Conservation (phyloP, 37 sponge, comb jelly and placozoan species). For the Corticium candelabrum region DNA sequence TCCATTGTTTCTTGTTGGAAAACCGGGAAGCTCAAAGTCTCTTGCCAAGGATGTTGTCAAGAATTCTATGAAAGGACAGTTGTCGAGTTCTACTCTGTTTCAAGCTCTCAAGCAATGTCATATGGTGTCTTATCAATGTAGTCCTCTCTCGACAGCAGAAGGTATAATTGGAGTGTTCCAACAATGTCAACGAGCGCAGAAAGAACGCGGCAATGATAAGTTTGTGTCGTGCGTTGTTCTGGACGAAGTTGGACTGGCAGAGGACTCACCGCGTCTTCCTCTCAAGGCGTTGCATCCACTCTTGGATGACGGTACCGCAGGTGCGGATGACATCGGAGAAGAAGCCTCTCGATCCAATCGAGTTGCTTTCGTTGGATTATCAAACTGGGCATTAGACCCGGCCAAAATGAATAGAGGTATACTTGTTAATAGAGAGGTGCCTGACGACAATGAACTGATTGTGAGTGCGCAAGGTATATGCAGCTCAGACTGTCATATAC, state of each 20-base stretch:
- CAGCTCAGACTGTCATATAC: not conserved
- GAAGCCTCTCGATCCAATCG: constrained; percentile 24
- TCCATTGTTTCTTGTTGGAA: constrained; percentile 93
- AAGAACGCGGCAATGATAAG: constrained; percentile 30
- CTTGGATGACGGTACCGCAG: constrained; percentile 83
- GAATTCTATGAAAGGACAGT: constrained; percentile 67
- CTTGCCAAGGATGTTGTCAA: constrained; percentile 76
- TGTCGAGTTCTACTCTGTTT: constrained; percentile 40
- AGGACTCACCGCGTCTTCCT: constrained; percentile 85
- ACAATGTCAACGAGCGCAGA: constrained; percentile 46
- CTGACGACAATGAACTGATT: constrained; percentile 38
- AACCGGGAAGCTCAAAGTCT: constrained; percentile 94
- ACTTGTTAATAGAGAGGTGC: constrained; percentile 64
- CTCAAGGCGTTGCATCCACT: constrained; percentile 90
- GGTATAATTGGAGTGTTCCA: constrained; percentile 73
- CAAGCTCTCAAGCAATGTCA: constrained; percentile 58
- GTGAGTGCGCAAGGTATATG: constrained; percentile 41
- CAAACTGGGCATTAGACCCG: constrained; percentile 98
- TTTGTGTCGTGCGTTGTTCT: constrained; percentile 76
- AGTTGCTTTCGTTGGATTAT: constrained; percentile 93
- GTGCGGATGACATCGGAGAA: constrained; percentile 38
- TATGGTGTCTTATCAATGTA: constrained; percentile 82
- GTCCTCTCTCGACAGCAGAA: constrained; percentile 72
- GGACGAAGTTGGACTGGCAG: constrained; percentile 94
- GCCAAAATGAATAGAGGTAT: constrained; percentile 97